Base-by-base conservation (phyloP, 2,797 vertebrate genomes). In the Gambelia wislizenii region DNA sequence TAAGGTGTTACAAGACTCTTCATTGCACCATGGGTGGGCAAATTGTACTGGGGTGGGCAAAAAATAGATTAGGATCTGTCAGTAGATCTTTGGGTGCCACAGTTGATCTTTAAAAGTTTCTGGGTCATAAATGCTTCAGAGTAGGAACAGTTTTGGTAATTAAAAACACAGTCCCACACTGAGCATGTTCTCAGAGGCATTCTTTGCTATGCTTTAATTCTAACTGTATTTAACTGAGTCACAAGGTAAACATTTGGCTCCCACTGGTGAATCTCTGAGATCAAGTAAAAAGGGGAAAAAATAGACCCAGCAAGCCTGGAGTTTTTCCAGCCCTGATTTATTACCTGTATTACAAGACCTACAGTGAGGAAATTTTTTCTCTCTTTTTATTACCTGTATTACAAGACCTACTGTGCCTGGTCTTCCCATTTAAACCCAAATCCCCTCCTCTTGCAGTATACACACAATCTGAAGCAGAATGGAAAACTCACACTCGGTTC, bases 401-500 rank as follows among this genome's bases (percentile, higher is more conserved):
- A 30, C 33, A 30, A 12, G 12, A 69, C 12, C 25, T 25, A 64
- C 84, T 88, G 79, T 52, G 86, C 79, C 30, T 85, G 33, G 52
- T 89, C 52, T 84, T 92, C 72, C 87, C 2, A 27, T 30, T 56
- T 49, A 36, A 47, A 14, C 7, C 59, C 6, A 47, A 64, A 36
- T n/a, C 36, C 6, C 36, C 10, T 78, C 33, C 39, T 39, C 7
- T 22, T 14, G 30, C 59, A 42, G 12, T 0, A 7, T 39, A n/a
- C 12, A 39, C 18, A 64, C 30, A 52, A 30, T 39, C 30, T 42
- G n/a, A 36, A 10, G 0, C 4, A 16, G 30, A n/a, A 52, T 8
- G 3, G 14, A 6, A 25, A 0, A 91, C 95, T 96, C 92, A 97
- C 97, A 59, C 89, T 90, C 95, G 92, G 12, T 95, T 94, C 2